phyloP scores from a whole-genome alignment of 2,888 invertebrate genomes.

The Eupsilia transversa region DNA sequence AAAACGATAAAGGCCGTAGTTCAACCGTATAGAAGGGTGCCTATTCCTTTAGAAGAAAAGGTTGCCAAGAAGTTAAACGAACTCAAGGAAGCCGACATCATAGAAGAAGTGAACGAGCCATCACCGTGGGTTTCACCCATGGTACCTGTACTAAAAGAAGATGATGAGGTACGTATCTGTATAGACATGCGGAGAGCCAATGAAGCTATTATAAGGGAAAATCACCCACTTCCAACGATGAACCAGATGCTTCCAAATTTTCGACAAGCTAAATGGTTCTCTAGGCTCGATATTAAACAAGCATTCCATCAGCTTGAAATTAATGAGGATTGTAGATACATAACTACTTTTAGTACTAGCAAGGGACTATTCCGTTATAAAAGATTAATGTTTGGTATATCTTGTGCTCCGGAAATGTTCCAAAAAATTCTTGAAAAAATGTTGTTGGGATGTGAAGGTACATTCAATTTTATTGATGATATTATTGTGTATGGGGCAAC shows the following conservation, averaged over 20 bases:
- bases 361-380: constrained; percentile 21
- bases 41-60: constrained; percentile 15
- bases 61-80: neutral
- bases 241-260: constrained; percentile 16
- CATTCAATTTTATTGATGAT: constrained; percentile 17
- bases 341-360: constrained; percentile 14
- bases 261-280: neutral
- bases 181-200: constrained; percentile 21
- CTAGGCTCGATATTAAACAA: constrained; percentile 4
- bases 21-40: constrained; percentile 5
- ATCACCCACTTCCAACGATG: constrained; percentile 21
- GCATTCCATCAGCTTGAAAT: constrained; percentile 21
- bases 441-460: constrained; percentile 8
- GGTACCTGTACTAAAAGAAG: constrained; percentile 4
- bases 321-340: neutral
- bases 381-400: constrained; percentile 9
- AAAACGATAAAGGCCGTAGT: neutral
- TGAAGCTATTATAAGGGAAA: constrained; percentile 14
- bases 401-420: constrained; percentile 4
- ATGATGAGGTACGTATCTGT: constrained; percentile 12
- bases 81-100: no score
- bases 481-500: constrained; percentile 8
- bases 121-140: constrained; percentile 5
- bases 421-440: constrained; percentile 3
- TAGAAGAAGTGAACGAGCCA: neutral